Evolutionary conservation across 2,797 vertebrate genomes (phyloP).

Genomic region (Acridotheres tristis): DNA sequence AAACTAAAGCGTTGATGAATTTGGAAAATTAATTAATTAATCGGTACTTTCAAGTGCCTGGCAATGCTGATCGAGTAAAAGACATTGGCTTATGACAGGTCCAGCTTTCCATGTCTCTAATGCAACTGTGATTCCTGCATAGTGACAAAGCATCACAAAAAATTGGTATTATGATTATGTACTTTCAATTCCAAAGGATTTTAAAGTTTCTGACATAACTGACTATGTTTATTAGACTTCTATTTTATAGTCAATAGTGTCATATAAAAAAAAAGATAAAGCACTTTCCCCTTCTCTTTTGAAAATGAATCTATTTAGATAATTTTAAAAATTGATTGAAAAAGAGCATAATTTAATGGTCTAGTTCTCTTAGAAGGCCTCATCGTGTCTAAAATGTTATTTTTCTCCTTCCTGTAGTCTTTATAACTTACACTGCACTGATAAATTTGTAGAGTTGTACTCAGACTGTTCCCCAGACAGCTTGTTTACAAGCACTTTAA

Average conservation of each 20-base stretch:
- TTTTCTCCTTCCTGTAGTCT: neutral
- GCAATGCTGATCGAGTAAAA: neutral
- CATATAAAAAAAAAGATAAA: neutral
- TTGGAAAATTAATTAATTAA: neutral
- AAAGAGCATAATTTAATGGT: neutral
- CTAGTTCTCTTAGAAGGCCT: neutral
- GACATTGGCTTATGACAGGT: neutral
- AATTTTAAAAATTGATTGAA: neutral
- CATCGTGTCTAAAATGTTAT: neutral
- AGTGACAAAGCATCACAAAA: neutral
- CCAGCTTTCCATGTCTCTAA: neutral
- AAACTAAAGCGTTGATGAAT: neutral
- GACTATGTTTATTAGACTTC: neutral
- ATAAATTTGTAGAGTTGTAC: neutral
- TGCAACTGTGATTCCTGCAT: fast-evolving
- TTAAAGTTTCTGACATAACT: neutral
- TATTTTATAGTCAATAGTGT: neutral
- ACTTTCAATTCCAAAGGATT: neutral
- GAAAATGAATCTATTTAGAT: neutral
- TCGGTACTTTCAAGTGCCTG: neutral
- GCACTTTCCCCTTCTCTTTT: neutral
- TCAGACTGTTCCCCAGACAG: neutral
- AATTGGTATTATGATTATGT: neutral
- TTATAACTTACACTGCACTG: neutral
- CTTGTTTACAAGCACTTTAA: neutral